Conservation (phyloP, 2,888 invertebrate species). For the Acleris sparsana region DNA sequence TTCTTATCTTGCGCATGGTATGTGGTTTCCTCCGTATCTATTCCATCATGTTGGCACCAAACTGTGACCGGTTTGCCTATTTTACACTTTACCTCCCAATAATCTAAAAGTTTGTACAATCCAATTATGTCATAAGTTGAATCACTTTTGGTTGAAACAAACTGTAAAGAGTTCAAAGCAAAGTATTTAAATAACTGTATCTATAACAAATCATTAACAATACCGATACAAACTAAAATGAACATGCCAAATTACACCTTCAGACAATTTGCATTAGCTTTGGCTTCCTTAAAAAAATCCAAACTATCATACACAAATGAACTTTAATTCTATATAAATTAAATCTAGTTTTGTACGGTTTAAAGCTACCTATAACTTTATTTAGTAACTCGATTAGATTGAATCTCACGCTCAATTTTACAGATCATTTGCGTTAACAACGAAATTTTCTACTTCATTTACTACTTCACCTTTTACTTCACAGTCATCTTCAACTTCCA, state of each 20-base stretch:
- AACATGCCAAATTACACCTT: too few species aligned
- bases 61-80: background rate
- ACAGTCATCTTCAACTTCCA: slow-evolving; percentile 8
- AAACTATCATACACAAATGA: background rate
- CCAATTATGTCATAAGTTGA: background rate
- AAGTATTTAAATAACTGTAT: background rate
- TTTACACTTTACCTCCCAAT: too few species aligned
- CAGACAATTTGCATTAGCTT: background rate
- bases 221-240: too few species aligned
- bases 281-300: background rate
- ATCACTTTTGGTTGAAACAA: background rate
- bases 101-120: too few species aligned
- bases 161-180: background rate
- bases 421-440: slow-evolving; percentile 39
- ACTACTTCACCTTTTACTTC: slow-evolving; percentile 13
- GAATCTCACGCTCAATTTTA: slow-evolving; percentile 48
- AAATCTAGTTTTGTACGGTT: background rate
- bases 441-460: slow-evolving; percentile 31
- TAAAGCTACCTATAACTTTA: background rate
- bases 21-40: too few species aligned
- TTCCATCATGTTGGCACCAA: background rate
- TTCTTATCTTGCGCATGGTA: too few species aligned
- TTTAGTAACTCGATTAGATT: slow-evolving; percentile 19
- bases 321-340: slow-evolving; percentile 7
- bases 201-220: background rate